phyloP scores from a whole-genome alignment of 2,797 vertebrate genomes.

The Myotis planiceps region DNA sequence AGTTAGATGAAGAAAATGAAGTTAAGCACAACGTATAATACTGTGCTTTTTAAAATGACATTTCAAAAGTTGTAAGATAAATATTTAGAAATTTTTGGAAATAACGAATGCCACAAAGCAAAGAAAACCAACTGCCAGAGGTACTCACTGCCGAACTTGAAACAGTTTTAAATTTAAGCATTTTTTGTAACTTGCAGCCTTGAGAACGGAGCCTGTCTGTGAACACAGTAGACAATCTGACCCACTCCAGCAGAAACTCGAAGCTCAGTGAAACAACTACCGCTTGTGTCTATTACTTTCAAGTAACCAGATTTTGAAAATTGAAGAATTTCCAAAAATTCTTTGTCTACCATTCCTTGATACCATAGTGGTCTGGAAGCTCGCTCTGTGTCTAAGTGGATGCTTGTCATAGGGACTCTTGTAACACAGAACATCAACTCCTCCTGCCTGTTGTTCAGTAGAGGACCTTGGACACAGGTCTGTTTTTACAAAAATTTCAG shows the following conservation, averaged over 20 bases:
- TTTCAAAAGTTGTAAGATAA: not conserved
- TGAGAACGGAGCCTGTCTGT: not conserved
- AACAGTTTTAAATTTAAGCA: not conserved
- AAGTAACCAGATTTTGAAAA: not conserved
- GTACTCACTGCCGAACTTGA: not conserved
- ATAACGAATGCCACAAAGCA: not conserved
- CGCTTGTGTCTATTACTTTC: not conserved
- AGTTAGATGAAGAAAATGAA: not conserved
- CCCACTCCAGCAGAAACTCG: not conserved
- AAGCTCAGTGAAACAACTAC: not conserved
- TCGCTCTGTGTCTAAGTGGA: too few species aligned
- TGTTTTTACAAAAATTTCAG: not conserved
- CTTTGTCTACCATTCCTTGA: not conserved
- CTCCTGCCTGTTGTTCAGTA: not conserved
- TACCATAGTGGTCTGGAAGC: fast-evolving
- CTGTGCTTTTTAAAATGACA: not conserved
- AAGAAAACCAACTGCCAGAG: not conserved
- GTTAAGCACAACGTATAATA: not conserved
- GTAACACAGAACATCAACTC: not conserved
- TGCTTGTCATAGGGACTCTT: fast-evolving
- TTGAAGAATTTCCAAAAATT: not conserved
- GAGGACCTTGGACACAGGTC: not conserved
- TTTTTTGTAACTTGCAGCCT: not conserved
- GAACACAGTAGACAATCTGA: too few species aligned
- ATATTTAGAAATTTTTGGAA: not conserved